Percentiles rank a stretch among this genome's conserved stretches.
Evolutionary conservation across 2,888 invertebrate genomes (phyloP).

Genomic region (Rhagonycha lutea): DNA sequence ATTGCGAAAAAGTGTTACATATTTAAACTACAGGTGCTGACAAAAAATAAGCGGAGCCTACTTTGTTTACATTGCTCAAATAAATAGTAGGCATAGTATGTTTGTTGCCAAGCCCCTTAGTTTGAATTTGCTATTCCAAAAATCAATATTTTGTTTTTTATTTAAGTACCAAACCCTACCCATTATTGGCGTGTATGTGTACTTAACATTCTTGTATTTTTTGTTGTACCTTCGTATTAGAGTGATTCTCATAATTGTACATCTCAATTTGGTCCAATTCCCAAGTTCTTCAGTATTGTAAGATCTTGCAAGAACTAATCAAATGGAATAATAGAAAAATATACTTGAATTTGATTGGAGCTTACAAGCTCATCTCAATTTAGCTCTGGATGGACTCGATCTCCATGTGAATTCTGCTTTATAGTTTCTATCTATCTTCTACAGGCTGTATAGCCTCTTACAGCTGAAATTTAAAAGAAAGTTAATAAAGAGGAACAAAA

Average conservation of each 20-base stretch:
- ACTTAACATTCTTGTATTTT: neutral
- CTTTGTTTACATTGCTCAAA: neutral
- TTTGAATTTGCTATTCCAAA: neutral
- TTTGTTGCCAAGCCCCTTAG: neutral
- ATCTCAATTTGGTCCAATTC: neutral
- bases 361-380: too few relatives aligned
- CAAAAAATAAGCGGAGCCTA: neutral
- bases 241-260: neutral
- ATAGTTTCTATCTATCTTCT: neutral
- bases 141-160: conserved; percentile 14
- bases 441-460: neutral
- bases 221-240: neutral
- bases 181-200: neutral
- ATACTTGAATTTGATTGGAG: neutral
- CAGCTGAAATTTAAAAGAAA: neutral
- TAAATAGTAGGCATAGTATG: neutral
- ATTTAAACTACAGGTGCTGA: conserved; percentile 2
- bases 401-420: too few relatives aligned
- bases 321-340: neutral
- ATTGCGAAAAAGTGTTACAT: neutral
- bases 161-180: conserved; percentile 4
- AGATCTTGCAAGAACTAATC: neutral
- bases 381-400: too few relatives aligned
- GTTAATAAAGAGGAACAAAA: neutral
- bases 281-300: neutral